Percentiles rank a stretch among this genome's conserved stretches.
phyloP scores from a whole-genome alignment of 2,888 invertebrate genomes.

The Oscheius sp. region DNA sequence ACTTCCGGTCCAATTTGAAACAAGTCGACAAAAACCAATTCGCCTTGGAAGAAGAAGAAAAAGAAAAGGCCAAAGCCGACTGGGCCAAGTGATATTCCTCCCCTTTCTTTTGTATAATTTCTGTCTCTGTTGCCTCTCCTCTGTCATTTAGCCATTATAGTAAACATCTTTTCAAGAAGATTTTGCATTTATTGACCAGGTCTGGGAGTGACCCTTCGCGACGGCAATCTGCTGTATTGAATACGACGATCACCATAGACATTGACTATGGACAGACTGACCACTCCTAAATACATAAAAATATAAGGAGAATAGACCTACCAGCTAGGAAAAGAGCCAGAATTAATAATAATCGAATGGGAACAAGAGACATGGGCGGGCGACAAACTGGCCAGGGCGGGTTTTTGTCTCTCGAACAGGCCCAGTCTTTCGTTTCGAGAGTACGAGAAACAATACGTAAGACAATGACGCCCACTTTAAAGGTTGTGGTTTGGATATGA shows the following conservation, averaged over 20 bases:
- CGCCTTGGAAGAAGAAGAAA: slow-evolving; percentile 63
- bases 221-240: background rate
- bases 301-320: background rate
- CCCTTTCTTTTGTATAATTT: background rate
- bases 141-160: background rate
- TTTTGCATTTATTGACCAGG: background rate
- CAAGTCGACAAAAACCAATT: slow-evolving; percentile 70
- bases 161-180: background rate
- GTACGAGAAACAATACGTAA: slow-evolving; percentile 2
- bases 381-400: background rate
- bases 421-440: background rate
- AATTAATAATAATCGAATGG: background rate
- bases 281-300: background rate
- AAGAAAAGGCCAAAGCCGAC: slow-evolving; percentile 56
- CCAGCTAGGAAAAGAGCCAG: background rate
- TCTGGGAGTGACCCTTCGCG: too few relatives aligned
- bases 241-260: slow-evolving; percentile 34
- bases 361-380: background rate
- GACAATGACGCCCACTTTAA: slow-evolving; percentile 11
- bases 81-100: slow-evolving; percentile 53
- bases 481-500: too few relatives aligned
- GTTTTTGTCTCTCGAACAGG: background rate
- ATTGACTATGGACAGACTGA: slow-evolving; percentile 32
- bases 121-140: background rate
- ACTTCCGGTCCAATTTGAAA: slow-evolving; percentile 72